These are phyloP conservation scores for Saccostrea glomerata DNA, from an alignment of 1,140 invertebrate genomes.

Conservation along the genomic window DNA sequence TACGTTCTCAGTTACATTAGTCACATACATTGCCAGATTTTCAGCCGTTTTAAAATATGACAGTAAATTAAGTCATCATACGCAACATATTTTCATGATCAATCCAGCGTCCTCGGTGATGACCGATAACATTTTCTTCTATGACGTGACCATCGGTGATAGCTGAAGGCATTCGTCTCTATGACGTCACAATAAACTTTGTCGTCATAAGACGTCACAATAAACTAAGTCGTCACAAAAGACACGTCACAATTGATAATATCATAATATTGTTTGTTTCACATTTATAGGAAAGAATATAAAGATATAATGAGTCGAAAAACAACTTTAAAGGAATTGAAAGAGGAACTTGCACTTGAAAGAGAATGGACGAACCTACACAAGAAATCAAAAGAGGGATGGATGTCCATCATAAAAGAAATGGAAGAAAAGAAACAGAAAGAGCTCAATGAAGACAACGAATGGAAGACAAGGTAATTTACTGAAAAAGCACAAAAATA, in stretches of 20 bases:
- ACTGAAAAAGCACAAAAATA: too few species aligned
- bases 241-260: not conserved
- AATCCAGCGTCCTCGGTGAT: too few species aligned
- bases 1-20: too few species aligned
- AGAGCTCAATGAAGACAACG: not conserved
- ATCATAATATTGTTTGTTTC: not conserved
- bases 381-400: not conserved
- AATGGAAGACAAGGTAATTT: not conserved
- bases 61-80: too few species aligned
- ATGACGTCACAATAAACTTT: not conserved
- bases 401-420: not conserved
- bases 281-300: not conserved
- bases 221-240: not conserved
- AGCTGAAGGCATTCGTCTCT: not conserved
- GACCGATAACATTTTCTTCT: too few species aligned
- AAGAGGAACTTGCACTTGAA: not conserved
- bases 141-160: too few species aligned
- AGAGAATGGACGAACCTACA: not conserved
- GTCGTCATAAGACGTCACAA: not conserved
- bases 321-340: not conserved
- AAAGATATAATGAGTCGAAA: not conserved
- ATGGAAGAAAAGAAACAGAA: slow-evolving; percentile 2
- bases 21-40: too few species aligned
- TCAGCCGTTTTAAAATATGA: too few species aligned
- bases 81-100: too few species aligned